Conservation (phyloP, 2,888 invertebrate genomes). For the Amphipyra tragopoginis region DNA sequence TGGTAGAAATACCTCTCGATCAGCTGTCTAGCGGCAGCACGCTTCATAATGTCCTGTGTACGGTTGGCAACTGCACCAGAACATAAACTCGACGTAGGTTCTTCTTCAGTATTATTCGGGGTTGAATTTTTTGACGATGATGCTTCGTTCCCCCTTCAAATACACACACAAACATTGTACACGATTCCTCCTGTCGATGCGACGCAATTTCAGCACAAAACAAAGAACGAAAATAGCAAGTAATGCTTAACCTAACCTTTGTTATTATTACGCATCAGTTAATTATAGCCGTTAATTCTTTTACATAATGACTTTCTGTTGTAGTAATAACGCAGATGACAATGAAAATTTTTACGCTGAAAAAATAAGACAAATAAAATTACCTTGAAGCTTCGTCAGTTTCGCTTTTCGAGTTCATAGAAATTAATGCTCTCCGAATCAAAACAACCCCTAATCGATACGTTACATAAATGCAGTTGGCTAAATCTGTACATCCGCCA, state of each 20-base stretch:
- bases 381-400: conserved; percentile 90
- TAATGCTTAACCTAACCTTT: conserved; percentile 82
- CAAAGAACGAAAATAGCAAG: conserved; percentile 86
- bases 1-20: conserved; percentile 98
- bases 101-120: conserved; percentile 78
- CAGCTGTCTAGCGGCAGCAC: conserved; percentile 94
- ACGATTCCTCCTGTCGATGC: conserved; percentile 40
- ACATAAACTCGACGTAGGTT: conserved; percentile 78
- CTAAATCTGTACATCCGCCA: conserved; percentile 70
- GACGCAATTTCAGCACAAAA: conserved; percentile 68
- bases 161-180: conserved; percentile 45
- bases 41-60: conserved; percentile 92
- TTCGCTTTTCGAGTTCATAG: conserved; percentile 90
- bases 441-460: conserved; percentile 73
- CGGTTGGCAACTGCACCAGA: conserved; percentile 69
- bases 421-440: conserved; percentile 77
- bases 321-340: conserved; percentile 23
- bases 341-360: conserved; percentile 17
- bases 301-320: conserved; percentile 18
- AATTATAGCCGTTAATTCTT: conserved; percentile 23
- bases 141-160: conserved; percentile 87
- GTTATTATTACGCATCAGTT: conserved; percentile 66
- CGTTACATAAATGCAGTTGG: conserved; percentile 73
- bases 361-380: conserved; percentile 59
- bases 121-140: conserved; percentile 85